Percentiles rank a stretch among this genome's conserved stretches.
Evolutionary conservation across 2,797 vertebrate genomes (phyloP).

Genomic region (Schizopygopsis pylzovi): DNA sequence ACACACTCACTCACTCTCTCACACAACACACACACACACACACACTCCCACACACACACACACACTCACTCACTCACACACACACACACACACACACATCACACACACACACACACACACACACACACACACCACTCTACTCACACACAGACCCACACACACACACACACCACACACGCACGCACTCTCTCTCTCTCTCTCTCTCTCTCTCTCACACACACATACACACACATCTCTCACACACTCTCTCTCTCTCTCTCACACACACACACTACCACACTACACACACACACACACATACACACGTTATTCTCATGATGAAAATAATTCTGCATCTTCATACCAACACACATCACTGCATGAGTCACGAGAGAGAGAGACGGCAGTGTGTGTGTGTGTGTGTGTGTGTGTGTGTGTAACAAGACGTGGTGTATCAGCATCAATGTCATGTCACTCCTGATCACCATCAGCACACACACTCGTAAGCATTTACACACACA

Average conservation of each 20-base stretch:
- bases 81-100: constrained; percentile 4
- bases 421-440: constrained; percentile 18
- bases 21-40: no score
- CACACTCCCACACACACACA: no score
- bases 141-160: no score
- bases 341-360: constrained; percentile 29
- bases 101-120: background rate
- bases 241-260: no score
- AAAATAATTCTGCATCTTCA: constrained; percentile 22
- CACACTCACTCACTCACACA: no score
- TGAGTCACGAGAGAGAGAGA: constrained; percentile 17
- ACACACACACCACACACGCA: background rate
- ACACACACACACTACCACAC: background rate
- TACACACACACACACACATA: constrained; percentile 19
- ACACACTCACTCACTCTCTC: no score
- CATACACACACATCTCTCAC: no score
- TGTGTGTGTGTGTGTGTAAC: background rate
- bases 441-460: constrained; percentile 19
- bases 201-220: background rate
- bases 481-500: background rate
- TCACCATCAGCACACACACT: constrained; percentile 29
- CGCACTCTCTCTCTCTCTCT: no score
- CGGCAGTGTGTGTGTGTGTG: background rate
- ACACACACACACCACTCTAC: constrained; percentile 12
- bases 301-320: background rate